These are phyloP conservation scores for Vulpes vulpes DNA, from an alignment of 2,113 vertebrate genomes.

Conservation along the genomic window DNA sequence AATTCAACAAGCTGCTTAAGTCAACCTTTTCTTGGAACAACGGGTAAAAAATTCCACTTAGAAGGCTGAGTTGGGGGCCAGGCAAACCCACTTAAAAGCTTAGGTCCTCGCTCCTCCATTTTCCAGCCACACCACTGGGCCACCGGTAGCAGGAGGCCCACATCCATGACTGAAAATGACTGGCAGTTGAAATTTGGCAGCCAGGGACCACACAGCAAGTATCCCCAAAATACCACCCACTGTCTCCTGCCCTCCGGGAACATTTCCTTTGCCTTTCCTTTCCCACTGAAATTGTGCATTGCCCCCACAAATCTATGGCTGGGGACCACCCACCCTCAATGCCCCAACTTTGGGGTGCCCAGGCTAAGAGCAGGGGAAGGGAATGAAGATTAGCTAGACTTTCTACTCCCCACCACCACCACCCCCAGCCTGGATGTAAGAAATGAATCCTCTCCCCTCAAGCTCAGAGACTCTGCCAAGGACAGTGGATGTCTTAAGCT, in stretches of 20 bases:
- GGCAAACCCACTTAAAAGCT: constrained; percentile 29
- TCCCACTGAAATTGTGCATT: not conserved
- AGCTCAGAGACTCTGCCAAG: not conserved
- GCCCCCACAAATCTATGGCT: not conserved
- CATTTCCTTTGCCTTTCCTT: not conserved
- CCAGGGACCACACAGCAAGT: constrained; percentile 45
- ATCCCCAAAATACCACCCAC: constrained; percentile 41
- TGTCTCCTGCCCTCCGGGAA: not conserved
- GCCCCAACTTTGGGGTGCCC: not conserved
- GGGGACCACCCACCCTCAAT: not conserved
- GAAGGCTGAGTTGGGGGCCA: not conserved
- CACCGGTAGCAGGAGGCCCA: not conserved
- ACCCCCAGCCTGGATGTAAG: not conserved
- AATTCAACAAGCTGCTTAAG: not conserved
- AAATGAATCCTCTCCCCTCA: not conserved
- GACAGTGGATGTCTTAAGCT: not conserved
- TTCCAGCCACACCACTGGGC: not conserved
- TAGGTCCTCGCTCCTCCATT: not conserved
- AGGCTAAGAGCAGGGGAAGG: rapidly evolving
- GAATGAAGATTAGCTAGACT: not conserved
- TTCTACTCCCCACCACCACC: not conserved
- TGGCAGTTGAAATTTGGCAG: not conserved
- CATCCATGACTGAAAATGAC: not conserved
- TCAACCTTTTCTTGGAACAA: constrained; percentile 40
- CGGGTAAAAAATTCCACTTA: constrained; percentile 6